Percentiles rank a stretch among this genome's conserved stretches.
Conservation (phyloP, 2,888 invertebrate genomes). For the Aphodius sticticus region DNA sequence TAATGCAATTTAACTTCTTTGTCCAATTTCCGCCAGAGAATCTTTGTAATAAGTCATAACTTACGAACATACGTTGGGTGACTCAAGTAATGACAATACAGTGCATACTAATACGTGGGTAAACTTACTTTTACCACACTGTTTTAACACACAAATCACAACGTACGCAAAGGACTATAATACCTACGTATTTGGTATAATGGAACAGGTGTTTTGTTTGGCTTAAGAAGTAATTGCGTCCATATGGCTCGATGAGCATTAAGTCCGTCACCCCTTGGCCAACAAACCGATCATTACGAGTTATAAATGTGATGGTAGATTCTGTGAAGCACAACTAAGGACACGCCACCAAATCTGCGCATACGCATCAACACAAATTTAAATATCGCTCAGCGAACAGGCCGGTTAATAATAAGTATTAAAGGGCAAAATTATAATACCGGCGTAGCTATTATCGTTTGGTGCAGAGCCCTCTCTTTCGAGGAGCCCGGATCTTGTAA, state of each 20-base stretch:
- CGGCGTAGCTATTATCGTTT: not conserved
- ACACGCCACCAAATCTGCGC: not conserved
- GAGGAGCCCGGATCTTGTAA: not conserved
- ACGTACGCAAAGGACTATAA: not conserved
- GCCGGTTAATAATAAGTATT: not conserved
- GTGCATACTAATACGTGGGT: not conserved
- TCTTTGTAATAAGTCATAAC: not conserved
- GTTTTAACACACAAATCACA: not conserved
- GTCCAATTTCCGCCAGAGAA: not conserved
- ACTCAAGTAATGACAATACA: not conserved
- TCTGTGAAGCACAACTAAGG: not conserved
- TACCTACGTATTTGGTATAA: not conserved
- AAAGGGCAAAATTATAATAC: not conserved
- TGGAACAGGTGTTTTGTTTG: constrained; percentile 4
- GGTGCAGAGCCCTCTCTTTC: not conserved
- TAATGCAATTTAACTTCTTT: not conserved
- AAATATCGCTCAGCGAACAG: not conserved
- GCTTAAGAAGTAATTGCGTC: not conserved
- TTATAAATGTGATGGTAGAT: no score
- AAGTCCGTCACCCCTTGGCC: no score
- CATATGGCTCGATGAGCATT: no score
- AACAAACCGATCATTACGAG: no score
- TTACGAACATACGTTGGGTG: not conserved
- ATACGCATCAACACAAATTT: not conserved
- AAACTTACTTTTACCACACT: not conserved